phyloP scores from a whole-genome alignment of 2,113 vertebrate species.

The Dicentrarchus labrax region DNA sequence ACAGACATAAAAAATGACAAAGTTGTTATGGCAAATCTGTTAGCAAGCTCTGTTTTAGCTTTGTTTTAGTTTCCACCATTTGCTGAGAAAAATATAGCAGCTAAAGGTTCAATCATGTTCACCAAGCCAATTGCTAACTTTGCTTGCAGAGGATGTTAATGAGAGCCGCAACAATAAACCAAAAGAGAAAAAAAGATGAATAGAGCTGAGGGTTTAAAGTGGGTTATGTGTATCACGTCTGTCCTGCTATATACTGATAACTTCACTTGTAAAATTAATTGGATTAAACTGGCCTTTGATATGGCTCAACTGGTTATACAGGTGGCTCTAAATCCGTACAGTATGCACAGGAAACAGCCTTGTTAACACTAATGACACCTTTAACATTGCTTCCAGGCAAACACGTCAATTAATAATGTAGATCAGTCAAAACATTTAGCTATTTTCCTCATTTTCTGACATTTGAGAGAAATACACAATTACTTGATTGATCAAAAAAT shows the following conservation, averaged over 20 bases:
- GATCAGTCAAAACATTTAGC: background rate
- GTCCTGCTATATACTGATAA: background rate
- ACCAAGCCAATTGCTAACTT: background rate
- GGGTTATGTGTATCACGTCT: background rate
- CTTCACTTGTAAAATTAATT: background rate
- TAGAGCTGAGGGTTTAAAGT: background rate
- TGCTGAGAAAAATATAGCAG: background rate
- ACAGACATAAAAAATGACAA: background rate
- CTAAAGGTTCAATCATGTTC: background rate
- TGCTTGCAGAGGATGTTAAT: too few relatives aligned
- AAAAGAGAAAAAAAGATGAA: background rate
- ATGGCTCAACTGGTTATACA: background rate
- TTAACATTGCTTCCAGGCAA: background rate
- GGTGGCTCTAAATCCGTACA: background rate
- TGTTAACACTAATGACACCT: background rate
- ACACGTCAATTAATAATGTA: constrained; percentile 2
- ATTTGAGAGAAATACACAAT: constrained; percentile 28
- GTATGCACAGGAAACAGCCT: background rate
- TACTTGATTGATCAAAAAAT: background rate
- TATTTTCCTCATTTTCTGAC: constrained; percentile 42
- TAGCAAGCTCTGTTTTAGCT: background rate
- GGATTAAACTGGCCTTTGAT: background rate
- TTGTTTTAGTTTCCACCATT: background rate
- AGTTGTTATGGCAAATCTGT: background rate
- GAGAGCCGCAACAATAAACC: background rate